phyloP scores from a whole-genome alignment of 2,797 vertebrate species.

The Trichosurus vulpecula region DNA sequence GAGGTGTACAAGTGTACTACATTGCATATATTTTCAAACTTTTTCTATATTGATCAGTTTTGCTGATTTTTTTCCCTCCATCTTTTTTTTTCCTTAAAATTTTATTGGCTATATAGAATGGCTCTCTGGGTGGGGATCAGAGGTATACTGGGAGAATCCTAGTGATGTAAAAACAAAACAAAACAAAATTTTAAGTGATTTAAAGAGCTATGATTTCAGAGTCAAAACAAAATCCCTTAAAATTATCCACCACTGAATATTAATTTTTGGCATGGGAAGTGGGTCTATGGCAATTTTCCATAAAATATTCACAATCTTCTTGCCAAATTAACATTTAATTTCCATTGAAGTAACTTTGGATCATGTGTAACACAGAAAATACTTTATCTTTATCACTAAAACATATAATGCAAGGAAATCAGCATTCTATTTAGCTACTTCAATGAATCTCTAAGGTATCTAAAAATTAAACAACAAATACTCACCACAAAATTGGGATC shows the following conservation, averaged over 20 bases:
- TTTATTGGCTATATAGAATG: neutral
- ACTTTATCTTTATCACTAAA: neutral
- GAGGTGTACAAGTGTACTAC: neutral
- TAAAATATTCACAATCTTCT: neutral
- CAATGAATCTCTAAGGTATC: conserved; percentile 27
- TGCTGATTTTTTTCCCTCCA: neutral
- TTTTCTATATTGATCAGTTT: neutral
- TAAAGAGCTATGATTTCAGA: neutral
- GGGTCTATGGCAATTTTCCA: neutral
- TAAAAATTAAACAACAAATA: conserved; percentile 38
- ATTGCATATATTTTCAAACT: neutral
- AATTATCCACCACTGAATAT: neutral
- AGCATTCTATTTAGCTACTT: neutral
- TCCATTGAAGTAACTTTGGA: neutral
- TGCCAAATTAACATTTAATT: neutral
- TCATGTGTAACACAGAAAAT: neutral
- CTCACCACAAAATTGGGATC: conserved; percentile 93
- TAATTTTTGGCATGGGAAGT: neutral
- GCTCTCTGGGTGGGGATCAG: neutral
- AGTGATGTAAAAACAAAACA: neutral
- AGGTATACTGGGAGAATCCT: neutral
- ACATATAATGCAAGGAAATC: neutral
- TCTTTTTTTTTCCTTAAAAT: neutral
- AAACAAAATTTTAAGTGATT: neutral
- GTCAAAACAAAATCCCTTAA: neutral